Evolutionary conservation across 2,113 vertebrate species (phyloP).

Genomic region (Ammodytes dubius): DNA sequence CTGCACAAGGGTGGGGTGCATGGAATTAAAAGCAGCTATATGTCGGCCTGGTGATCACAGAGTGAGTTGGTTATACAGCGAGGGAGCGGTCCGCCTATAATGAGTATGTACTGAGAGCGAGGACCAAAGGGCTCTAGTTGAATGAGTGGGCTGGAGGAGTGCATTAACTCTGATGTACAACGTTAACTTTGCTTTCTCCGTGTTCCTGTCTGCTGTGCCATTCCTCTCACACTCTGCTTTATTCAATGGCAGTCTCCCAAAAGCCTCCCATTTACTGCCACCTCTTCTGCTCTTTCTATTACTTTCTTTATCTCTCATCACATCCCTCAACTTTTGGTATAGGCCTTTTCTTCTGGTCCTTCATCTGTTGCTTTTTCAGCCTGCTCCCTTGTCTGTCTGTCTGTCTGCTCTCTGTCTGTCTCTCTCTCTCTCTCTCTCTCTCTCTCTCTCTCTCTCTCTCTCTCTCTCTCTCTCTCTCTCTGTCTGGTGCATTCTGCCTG

Average conservation of each 20-base stretch:
- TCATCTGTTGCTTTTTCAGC: constrained; percentile 31
- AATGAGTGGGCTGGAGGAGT: constrained; percentile 11
- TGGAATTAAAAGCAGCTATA: constrained; percentile 69
- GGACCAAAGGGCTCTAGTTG: constrained; percentile 41
- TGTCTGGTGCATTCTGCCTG: constrained; percentile 26
- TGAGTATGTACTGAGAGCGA: constrained; percentile 61
- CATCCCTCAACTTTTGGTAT: constrained; percentile 6
- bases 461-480: not conserved
- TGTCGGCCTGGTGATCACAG: constrained; percentile 70
- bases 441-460: not conserved
- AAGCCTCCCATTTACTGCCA: constrained; percentile 4
- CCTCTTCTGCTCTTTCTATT: constrained; percentile 1
- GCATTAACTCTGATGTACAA: constrained; percentile 29
- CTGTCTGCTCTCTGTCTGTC: not conserved
- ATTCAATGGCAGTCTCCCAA: not conserved
- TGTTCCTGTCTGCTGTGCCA: constrained; percentile 11
- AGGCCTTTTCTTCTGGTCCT: constrained; percentile 18
- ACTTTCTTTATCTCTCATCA: constrained; percentile 5
- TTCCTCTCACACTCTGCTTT: constrained; percentile 12
- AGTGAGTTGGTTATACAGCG: constrained; percentile 35
- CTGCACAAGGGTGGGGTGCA: constrained; percentile 45
- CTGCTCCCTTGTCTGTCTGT: not conserved
- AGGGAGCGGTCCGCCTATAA: constrained; percentile 69
- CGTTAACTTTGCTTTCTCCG: constrained; percentile 28
- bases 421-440: not conserved